A percentile compares a stretch with the other conserved stretches of the same genome.
These are phyloP conservation scores for Sphyrna mokarran DNA, from an alignment of 2,113 vertebrate species.

Conservation along the genomic window DNA sequence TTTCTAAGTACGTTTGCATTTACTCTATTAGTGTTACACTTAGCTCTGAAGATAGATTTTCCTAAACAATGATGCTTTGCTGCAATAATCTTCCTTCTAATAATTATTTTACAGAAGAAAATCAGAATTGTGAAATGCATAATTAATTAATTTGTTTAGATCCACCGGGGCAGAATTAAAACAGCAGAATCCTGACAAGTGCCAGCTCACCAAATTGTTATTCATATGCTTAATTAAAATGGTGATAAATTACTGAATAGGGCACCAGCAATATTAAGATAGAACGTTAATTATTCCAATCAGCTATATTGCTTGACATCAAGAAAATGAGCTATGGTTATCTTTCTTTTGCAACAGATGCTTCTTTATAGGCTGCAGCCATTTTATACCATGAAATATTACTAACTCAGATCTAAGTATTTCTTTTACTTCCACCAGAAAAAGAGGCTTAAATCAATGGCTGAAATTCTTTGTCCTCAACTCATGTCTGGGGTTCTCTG, in stretches of 20 bases:
- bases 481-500: too few relatives aligned
- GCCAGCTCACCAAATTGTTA: slow-evolving; percentile 4
- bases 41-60: background rate
- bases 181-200: background rate
- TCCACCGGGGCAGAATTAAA: background rate
- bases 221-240: slow-evolving; percentile 17
- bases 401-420: background rate
- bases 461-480: too few relatives aligned
- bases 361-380: background rate
- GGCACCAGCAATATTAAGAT: background rate
- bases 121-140: background rate
- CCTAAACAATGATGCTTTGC: background rate
- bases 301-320: background rate
- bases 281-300: slow-evolving; percentile 21
- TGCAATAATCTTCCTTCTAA: background rate
- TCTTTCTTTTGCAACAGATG: background rate
- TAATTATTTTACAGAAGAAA: background rate
- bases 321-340: background rate
- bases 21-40: background rate
- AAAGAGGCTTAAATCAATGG: background rate
- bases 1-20: background rate
- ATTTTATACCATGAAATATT: background rate
- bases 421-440: background rate
- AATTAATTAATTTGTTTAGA: background rate
- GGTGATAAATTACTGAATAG: background rate